phyloP scores from a whole-genome alignment of 2,888 invertebrate species.

The Hemaris fuciformis region DNA sequence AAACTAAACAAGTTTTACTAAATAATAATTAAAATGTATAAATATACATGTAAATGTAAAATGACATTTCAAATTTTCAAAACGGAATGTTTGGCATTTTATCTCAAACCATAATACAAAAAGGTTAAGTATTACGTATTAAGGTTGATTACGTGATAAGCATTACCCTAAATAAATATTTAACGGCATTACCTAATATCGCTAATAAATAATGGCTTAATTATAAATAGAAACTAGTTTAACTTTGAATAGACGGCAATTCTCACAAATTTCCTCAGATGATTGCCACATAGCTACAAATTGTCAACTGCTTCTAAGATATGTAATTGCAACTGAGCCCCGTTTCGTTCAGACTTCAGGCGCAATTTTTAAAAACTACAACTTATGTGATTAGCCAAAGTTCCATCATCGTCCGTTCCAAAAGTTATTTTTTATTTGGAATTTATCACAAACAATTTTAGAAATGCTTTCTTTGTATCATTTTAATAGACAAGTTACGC shows the following conservation, averaged over 20 bases:
- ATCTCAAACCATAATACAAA: conserved; percentile 23
- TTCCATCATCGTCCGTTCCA: too few species aligned
- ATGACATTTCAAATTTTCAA: not conserved
- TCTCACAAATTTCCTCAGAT: not conserved
- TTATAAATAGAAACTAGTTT: not conserved
- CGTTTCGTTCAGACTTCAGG: too few species aligned
- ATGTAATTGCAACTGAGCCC: too few species aligned
- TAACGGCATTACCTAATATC: too few species aligned
- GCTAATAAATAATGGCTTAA: not conserved
- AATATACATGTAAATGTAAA: not conserved
- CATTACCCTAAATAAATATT: not conserved
- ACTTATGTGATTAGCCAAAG: too few species aligned
- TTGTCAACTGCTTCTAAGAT: too few species aligned
- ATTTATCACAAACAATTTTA: too few species aligned
- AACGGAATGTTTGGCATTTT: conserved; percentile 11
- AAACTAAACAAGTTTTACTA: not conserved
- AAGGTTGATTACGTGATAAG: not conserved
- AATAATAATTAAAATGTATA: not conserved
- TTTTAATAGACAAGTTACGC: too few species aligned
- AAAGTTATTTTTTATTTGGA: too few species aligned
- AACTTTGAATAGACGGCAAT: not conserved
- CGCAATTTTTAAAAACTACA: too few species aligned
- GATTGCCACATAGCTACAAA: not conserved
- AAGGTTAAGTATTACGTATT: conserved; percentile 2
- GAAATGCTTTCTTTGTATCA: too few species aligned